phyloP scores from a whole-genome alignment of 2,797 vertebrate genomes.

The Epinephelus malabaricus region DNA sequence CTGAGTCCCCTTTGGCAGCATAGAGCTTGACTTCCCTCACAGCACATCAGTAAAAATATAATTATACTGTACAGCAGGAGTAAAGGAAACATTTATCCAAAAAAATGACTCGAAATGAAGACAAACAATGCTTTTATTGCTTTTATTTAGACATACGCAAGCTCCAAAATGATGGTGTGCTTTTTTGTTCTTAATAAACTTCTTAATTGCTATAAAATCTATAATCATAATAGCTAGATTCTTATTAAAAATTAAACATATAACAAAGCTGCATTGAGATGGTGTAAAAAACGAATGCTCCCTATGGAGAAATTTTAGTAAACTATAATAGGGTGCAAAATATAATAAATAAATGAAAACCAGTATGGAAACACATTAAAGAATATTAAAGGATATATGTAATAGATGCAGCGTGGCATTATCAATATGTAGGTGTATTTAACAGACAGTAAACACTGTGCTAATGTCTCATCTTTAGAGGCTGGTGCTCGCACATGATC shows the following conservation, averaged over 20 bases:
- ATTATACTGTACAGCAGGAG: conserved; percentile 15
- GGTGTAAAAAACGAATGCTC: conserved; percentile 48
- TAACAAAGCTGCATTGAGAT: conserved; percentile 44
- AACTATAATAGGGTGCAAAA: conserved; percentile 45
- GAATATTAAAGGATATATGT: conserved; percentile 41
- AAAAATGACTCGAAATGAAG: conserved; percentile 20
- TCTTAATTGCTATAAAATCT: conserved; percentile 58
- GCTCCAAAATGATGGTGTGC: conserved; percentile 11
- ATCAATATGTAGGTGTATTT: conserved; percentile 47
- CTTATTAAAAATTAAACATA: conserved; percentile 72
- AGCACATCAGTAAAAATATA: conserved; percentile 9
- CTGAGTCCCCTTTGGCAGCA: not conserved
- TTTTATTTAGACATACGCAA: conserved; percentile 40
- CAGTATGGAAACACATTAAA: conserved; percentile 50
- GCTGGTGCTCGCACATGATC: conserved; percentile 35
- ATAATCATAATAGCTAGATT: conserved; percentile 49
- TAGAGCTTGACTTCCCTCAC: not conserved
- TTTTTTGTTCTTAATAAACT: conserved; percentile 44
- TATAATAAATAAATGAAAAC: conserved; percentile 58
- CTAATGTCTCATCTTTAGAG: conserved; percentile 39
- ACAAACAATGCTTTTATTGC: conserved; percentile 17
- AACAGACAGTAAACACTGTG: conserved; percentile 41
- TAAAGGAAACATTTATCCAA: conserved; percentile 20
- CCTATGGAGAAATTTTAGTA: conserved; percentile 51
- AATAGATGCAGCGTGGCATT: conserved; percentile 35